phyloP scores from a whole-genome alignment of 2,113 vertebrate genomes.

The Gallinago undulata region DNA sequence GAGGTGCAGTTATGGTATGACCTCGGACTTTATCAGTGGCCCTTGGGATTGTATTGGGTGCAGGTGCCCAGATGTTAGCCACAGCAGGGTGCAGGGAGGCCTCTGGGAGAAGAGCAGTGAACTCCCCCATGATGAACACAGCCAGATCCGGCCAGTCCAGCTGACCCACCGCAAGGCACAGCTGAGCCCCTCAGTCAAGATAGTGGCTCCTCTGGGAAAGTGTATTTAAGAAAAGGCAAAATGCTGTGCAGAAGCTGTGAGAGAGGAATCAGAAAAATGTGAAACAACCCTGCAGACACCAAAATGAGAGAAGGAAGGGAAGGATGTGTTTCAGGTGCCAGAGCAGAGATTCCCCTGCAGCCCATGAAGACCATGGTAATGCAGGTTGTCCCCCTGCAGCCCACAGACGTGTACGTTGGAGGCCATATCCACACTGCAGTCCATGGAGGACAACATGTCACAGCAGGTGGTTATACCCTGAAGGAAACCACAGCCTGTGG shows the following conservation, averaged over 20 bases:
- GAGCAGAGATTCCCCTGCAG: not conserved
- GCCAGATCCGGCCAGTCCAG: not conserved
- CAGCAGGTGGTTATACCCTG: not conserved
- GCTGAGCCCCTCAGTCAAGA: not conserved
- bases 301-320: accelerated
- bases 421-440: not conserved
- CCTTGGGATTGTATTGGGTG: not conserved
- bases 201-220: not conserved
- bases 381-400: not conserved
- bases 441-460: not conserved
- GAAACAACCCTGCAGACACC: not conserved
- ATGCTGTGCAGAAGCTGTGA: not conserved
- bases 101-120: not conserved
- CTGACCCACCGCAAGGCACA: accelerated
- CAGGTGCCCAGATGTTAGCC: not conserved
- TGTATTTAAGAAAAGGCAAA: not conserved
- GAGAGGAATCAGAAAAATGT: not conserved
- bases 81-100: not conserved
- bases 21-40: not conserved
- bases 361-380: accelerated
- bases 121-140: not conserved
- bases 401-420: accelerated
- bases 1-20: not conserved
- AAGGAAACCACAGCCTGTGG: not conserved
- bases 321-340: not conserved